These are phyloP conservation scores for Scyliorhinus canicula DNA, from an alignment of 2,797 vertebrate genomes.

Conservation along the genomic window DNA sequence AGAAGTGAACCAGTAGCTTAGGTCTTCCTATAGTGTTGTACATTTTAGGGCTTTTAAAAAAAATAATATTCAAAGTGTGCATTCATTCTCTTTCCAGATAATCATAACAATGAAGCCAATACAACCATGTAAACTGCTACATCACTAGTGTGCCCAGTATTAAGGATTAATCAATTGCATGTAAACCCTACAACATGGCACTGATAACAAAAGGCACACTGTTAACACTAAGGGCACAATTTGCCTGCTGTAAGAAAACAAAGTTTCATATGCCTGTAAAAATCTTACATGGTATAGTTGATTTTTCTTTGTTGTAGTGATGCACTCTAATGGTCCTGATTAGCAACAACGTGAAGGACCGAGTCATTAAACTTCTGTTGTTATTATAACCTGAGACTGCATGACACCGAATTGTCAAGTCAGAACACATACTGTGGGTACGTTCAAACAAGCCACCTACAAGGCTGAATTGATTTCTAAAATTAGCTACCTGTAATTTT, in stretches of 20 bases:
- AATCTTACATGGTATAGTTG: background rate
- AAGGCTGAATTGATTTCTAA: slow-evolving; percentile 13
- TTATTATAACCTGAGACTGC: slow-evolving; percentile 29
- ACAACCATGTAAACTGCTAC: slow-evolving; percentile 9
- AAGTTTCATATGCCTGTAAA: background rate
- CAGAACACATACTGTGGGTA: slow-evolving; percentile 4
- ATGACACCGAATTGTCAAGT: slow-evolving; percentile 17
- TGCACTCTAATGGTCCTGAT: slow-evolving; percentile 11
- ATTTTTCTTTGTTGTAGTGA: slow-evolving; percentile 17
- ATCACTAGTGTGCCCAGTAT: slow-evolving; percentile 42
- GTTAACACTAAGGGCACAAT: slow-evolving; percentile 74
- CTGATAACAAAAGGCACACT: slow-evolving; percentile 84
- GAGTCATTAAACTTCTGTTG: background rate
- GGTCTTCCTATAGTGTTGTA: background rate
- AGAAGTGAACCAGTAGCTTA: background rate
- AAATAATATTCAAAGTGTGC: background rate
- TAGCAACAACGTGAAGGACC: background rate
- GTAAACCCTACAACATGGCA: slow-evolving; percentile 57
- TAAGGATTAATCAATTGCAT: slow-evolving; percentile 59
- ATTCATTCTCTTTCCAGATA: background rate
- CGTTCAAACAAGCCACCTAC: background rate
- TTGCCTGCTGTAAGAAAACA: slow-evolving; percentile 53
- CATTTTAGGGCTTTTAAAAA: background rate
- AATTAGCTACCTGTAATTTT: slow-evolving; percentile 12
- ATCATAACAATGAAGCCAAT: background rate